Base-by-base conservation (phyloP, 1,140 invertebrate species). In the Thaumatotibia leucotreta region DNA sequence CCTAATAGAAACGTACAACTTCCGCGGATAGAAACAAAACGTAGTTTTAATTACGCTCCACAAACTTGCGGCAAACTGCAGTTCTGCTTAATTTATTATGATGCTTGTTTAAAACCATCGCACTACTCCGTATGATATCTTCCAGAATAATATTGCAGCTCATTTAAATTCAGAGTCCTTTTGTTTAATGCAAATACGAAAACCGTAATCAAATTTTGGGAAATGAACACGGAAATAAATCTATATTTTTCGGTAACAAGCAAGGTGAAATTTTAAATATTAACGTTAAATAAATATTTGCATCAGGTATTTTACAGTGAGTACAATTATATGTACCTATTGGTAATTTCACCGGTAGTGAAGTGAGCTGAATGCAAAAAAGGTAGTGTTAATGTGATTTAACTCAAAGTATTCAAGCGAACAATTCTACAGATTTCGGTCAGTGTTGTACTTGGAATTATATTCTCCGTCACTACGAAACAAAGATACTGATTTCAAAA, bases 141-240 rank as follows among this genome's bases (percentile, higher is more conserved):
- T n/a, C 17, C 17, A 45, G 39, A 45, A 45, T 45, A 45, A 14
- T 20, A 17, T 85, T 81, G 87, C 81, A 89, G 76, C 83, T 80
- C 79, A 82, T 80, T 82, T 50, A 63, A 33, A 45, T 61, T 63
- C 22, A 22, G 17, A 61, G 27, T 24, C 27, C n/a, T 61, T 20
- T 20, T 45, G 17, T 45, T 45, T 45, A 5, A 45, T 6, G 17
- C 1, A 20, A 45, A 45, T 20, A 2, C 39, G 5, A 20, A 17
- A 20, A 45, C 17, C n/a, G n/a, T 14, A 45, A 8, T 45, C 8
- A 39, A 14, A 20, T 20, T 45, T 20, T 8, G 5, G 20, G 17
- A 17, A 14, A 14, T 45, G 8, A 20, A 9, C 17, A 20, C 39
- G 2, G 6, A 8, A 20, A 45, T 45, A 0, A 8, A 20, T 45